phyloP scores from a whole-genome alignment of 1,140 invertebrate genomes.

The Hypothenemus hampei region DNA sequence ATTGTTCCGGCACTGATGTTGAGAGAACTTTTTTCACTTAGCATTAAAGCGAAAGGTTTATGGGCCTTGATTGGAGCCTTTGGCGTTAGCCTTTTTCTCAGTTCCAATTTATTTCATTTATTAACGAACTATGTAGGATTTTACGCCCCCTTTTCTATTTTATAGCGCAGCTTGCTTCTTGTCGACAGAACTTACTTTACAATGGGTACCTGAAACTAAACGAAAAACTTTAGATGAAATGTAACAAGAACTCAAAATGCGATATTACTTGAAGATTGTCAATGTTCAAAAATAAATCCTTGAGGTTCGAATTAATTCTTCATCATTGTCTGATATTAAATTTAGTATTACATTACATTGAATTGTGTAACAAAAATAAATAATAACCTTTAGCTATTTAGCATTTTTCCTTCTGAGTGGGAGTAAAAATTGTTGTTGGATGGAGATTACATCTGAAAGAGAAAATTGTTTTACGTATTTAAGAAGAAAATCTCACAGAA shows the following conservation, averaged over 20 bases:
- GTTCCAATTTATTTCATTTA: constrained; percentile 42
- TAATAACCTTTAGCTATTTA: too few species aligned
- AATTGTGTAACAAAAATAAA: too few species aligned
- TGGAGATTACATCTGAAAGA: too few species aligned
- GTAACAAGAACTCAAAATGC: constrained; percentile 59
- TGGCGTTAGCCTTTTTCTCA: constrained; percentile 33
- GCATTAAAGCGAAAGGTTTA: constrained; percentile 35
- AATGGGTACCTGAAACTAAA: constrained; percentile 84
- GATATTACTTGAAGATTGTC: too few species aligned
- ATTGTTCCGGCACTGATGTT: constrained; percentile 37
- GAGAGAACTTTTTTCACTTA: constrained; percentile 38
- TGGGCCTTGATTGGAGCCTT: constrained; percentile 26
- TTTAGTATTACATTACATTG: too few species aligned
- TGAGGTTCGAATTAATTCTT: too few species aligned
- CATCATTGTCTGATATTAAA: too few species aligned
- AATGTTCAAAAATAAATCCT: too few species aligned
- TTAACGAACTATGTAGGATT: constrained; percentile 54
- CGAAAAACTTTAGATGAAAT: constrained; percentile 86
- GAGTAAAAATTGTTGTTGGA: too few species aligned
- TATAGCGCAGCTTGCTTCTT: constrained; percentile 67
- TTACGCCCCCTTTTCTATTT: constrained; percentile 71
- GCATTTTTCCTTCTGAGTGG: too few species aligned
- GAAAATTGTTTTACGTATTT: too few species aligned
- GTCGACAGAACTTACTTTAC: constrained; percentile 71
- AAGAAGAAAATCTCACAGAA: too few species aligned